Conservation (phyloP, 2,113 vertebrate species). For the Dasyornis broadbenti region DNA sequence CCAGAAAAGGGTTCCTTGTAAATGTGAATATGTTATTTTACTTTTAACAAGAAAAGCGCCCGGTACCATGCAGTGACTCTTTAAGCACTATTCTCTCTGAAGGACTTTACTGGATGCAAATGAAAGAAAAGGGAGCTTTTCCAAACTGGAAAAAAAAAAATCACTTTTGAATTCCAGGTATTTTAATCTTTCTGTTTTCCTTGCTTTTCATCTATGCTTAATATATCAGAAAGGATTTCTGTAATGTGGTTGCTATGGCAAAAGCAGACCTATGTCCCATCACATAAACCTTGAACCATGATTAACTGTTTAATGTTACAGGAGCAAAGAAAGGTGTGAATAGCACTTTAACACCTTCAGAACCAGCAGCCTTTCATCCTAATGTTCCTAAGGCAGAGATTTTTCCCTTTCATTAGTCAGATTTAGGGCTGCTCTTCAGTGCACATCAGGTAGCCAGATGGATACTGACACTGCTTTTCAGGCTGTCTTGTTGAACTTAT, state of each 20-base stretch:
- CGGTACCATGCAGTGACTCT: not conserved
- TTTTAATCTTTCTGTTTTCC: conserved; percentile 28
- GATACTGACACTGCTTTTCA: not conserved
- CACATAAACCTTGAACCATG: not conserved
- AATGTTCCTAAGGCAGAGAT: not conserved
- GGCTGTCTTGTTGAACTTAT: not conserved
- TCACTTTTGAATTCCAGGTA: conserved; percentile 1
- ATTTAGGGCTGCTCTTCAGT: not conserved
- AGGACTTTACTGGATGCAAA: not conserved
- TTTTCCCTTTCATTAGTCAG: not conserved
- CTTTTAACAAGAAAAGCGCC: conserved; percentile 3
- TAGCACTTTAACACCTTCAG: not conserved
- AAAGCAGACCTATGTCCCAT: not conserved
- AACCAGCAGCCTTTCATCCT: not conserved
- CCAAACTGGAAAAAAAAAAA: not conserved
- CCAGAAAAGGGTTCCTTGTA: not conserved
- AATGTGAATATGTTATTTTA: not conserved
- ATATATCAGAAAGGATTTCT: conserved; percentile 8
- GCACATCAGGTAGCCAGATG: not conserved
- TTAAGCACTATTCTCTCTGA: conserved; percentile 12
- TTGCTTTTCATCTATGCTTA: conserved; percentile 17
- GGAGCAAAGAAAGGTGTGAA: not conserved
- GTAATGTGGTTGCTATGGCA: conserved; percentile 19
- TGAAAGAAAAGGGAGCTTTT: conserved; percentile 28
- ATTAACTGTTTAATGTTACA: conserved; percentile 21